A percentile compares a stretch with the other conserved stretches of the same genome.
These are phyloP conservation scores for Lacanobia wlatinum DNA, from an alignment of 2,888 invertebrate genomes.

Conservation along the genomic window DNA sequence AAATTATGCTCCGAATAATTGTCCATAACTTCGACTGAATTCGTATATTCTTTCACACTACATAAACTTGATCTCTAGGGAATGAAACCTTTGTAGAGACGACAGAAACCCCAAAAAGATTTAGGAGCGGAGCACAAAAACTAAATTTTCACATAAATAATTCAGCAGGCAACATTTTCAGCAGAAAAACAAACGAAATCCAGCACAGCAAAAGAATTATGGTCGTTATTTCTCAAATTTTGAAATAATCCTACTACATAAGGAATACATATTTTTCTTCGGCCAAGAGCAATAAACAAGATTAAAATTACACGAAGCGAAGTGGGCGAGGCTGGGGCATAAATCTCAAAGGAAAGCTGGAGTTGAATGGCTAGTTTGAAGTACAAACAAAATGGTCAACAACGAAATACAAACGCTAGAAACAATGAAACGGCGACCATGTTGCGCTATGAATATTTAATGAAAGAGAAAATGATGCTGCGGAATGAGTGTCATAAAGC, in stretches of 20 bases:
- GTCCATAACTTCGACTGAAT: conserved; percentile 38
- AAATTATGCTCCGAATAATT: conserved; percentile 48
- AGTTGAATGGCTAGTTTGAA: conserved; percentile 71
- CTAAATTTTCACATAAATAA: conserved; percentile 58
- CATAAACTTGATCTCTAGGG: conserved; percentile 39
- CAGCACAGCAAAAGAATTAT: conserved; percentile 57
- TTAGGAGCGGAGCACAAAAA: conserved; percentile 20
- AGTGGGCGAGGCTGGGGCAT: conserved; percentile 71
- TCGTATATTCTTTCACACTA: conserved; percentile 45
- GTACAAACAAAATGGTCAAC: conserved; percentile 65
- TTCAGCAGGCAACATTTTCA: conserved; percentile 52
- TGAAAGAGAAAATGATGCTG: conserved; percentile 63
- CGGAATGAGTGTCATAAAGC: conserved; percentile 47
- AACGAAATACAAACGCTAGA: conserved; percentile 67
- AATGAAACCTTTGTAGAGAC: conserved; percentile 25
- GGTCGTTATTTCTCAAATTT: conserved; percentile 64
- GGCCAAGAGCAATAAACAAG: conserved; percentile 77
- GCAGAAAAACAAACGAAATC: conserved; percentile 46
- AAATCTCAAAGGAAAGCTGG: conserved; percentile 73
- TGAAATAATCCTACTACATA: conserved; percentile 64
- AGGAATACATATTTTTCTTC: conserved; percentile 66
- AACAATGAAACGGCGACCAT: conserved; percentile 62
- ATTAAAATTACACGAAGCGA: conserved; percentile 81
- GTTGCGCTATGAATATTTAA: conserved; percentile 66
- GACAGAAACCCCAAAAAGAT: conserved; percentile 24